phyloP scores from a whole-genome alignment of 1,140 invertebrate genomes.

The Teleopsis dalmanni region DNA sequence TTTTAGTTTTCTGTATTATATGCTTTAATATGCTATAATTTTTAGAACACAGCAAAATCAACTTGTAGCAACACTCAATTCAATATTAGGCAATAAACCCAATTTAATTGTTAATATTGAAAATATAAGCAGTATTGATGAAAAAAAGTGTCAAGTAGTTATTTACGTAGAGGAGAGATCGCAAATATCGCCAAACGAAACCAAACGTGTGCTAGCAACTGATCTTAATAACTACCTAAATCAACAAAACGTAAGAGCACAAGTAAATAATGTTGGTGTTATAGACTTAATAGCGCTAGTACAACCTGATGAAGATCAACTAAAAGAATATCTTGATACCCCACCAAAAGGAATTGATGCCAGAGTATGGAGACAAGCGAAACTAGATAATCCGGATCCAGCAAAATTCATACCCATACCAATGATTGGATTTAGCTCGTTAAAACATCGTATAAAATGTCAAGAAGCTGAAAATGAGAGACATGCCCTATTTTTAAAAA shows the following conservation, averaged over 20 bases:
- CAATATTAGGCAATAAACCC: constrained; percentile 73
- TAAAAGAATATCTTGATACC: constrained; percentile 83
- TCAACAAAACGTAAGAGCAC: constrained; percentile 60
- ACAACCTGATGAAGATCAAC: constrained; percentile 61
- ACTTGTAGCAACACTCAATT: constrained; percentile 59
- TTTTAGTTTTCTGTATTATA: constrained; percentile 37
- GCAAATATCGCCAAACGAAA: constrained; percentile 55
- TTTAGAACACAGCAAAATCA: constrained; percentile 59
- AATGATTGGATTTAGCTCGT: constrained; percentile 75
- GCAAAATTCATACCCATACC: constrained; percentile 83
- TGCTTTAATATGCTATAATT: too few species aligned
- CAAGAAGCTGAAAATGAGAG: constrained; percentile 74
- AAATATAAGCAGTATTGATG: constrained; percentile 62
- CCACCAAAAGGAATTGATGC: constrained; percentile 73
- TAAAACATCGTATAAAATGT: constrained; percentile 71
- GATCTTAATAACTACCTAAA: constrained; percentile 64
- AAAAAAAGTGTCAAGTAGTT: constrained; percentile 68
- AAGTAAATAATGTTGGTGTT: constrained; percentile 61
- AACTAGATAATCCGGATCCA: constrained; percentile 86
- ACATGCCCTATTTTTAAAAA: constrained; percentile 65
- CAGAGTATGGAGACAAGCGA: constrained; percentile 81
- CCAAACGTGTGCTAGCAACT: constrained; percentile 58
- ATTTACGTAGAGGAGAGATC: constrained; percentile 74
- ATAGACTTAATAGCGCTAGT: constrained; percentile 55
- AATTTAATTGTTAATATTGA: constrained; percentile 73